These are phyloP conservation scores for Scaptomyza graminum DNA, from an alignment of 1,140 invertebrate genomes.

Conservation along the genomic window DNA sequence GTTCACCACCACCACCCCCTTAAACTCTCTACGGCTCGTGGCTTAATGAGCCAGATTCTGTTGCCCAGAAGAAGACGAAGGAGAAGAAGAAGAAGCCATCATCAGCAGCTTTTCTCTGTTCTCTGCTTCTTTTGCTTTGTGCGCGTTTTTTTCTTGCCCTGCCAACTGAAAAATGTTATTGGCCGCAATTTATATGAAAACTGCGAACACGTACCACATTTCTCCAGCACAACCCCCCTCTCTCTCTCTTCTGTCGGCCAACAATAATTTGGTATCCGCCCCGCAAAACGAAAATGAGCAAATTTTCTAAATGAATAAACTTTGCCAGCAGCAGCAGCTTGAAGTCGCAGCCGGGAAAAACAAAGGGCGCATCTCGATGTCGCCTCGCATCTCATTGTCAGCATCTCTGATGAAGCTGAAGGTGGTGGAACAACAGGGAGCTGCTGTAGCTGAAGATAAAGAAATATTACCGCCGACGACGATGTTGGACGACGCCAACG, in stretches of 20 bases:
- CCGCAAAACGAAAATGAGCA: conserved; percentile 66
- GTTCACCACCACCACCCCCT: neutral
- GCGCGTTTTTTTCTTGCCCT: conserved; percentile 74
- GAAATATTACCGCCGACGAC: conserved; percentile 66
- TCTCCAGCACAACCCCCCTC: conserved; percentile 1
- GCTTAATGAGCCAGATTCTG: conserved; percentile 76
- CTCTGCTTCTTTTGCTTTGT: conserved; percentile 63
- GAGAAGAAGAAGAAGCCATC: conserved; percentile 77
- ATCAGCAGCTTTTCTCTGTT: conserved; percentile 79
- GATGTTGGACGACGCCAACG: conserved; percentile 44
- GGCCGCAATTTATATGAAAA: conserved; percentile 81
- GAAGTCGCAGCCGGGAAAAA: conserved; percentile 33
- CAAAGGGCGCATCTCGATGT: conserved; percentile 36
- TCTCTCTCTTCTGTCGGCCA: conserved; percentile 22
- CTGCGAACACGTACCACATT: conserved; percentile 78
- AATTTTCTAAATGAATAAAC: conserved; percentile 60
- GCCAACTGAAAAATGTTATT: conserved; percentile 82
- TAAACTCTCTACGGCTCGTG: conserved; percentile 1
- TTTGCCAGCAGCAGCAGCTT: conserved; percentile 41
- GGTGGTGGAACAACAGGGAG: conserved; percentile 1
- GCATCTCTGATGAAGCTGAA: conserved; percentile 26
- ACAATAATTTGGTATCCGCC: conserved; percentile 71
- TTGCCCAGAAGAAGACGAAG: conserved; percentile 24
- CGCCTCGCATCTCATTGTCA: conserved; percentile 55
- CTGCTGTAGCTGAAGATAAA: conserved; percentile 51